Evolutionary conservation across 2,797 vertebrate genomes (phyloP), one percentile per base, ranked within the genome.

Genomic region (Gobionotothen gibberifrons): DNA sequence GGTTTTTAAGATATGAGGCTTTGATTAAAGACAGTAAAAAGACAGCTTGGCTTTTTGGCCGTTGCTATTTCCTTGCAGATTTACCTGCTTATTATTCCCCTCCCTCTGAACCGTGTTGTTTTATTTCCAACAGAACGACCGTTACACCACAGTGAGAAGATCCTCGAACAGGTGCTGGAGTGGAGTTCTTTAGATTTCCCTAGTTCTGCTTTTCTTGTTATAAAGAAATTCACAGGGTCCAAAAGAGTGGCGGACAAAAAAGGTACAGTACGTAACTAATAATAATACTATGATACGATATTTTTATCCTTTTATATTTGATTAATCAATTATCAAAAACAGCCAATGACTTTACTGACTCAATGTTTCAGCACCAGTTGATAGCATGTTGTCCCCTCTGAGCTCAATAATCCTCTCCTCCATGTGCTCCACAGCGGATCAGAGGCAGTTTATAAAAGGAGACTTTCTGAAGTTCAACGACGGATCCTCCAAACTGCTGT

Each of bases 91-190:
- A 32, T 65, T 3, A 10, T 14, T 43, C 17, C 0, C 17, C 14
- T 42, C 5, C 32, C 19, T 67, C 48, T 78, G 39, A 78, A 10
- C 22, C 0, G 0, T 9, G 15, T 1, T 43, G 1, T 82, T 51
- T 59, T 51, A 0, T 64, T 72, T 84, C 62, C 78, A 69, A 76
- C 89, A 99, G 98, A 99, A 86, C 96, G 98, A 2, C 97, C 97
- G 2, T 84, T 99, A 80, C 96, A 99, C 93, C 96, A 95, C 89
- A 96, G 92, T 43, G 97, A 99, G 88, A 98, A 96, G 77, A 90
- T 99, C 32, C 90, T 99, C 68, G 97, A 98, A 79, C 97, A 98
- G 87, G 94, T 99, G 65, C 93, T 99, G 86, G 96, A 95, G 64
- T 99, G 98, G 97, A 96, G 97, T 63, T 81, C 92, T 2, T 87